These are phyloP conservation scores for Cantharis lateralis DNA, from an alignment of 2,888 invertebrate species.

Conservation along the genomic window DNA sequence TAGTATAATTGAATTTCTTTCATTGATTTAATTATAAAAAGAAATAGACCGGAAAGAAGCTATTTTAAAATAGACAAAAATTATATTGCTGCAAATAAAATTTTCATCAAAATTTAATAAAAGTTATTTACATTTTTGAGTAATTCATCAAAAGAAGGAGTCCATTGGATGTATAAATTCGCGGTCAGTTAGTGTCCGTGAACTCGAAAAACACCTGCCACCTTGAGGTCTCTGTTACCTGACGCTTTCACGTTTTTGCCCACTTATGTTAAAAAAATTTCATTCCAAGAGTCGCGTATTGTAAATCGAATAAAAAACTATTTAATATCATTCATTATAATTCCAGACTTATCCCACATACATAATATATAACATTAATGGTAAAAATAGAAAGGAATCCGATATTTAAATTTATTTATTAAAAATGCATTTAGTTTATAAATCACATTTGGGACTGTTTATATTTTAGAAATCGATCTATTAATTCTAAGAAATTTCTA, in stretches of 20 bases:
- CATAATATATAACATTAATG: neutral
- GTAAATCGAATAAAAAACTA: neutral
- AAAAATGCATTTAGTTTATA: neutral
- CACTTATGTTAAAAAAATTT: neutral
- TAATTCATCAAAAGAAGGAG: neutral
- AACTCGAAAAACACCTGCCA: slow-evolving; percentile 32
- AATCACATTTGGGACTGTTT: neutral
- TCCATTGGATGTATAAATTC: slow-evolving; percentile 28
- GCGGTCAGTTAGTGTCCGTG: slow-evolving; percentile 36
- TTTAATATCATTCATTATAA: neutral
- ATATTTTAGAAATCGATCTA: neutral
- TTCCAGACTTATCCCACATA: neutral
- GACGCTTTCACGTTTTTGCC: slow-evolving; percentile 21
- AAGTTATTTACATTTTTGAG: neutral
- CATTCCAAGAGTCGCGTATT: neutral
- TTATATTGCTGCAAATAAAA: neutral
- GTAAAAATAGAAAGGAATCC: neutral
- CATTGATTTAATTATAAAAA: neutral
- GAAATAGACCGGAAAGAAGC: neutral
- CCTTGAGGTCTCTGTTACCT: slow-evolving; percentile 19
- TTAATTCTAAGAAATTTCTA: neutral
- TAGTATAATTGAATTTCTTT: neutral
- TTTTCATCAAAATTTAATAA: neutral
- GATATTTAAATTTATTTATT: neutral
- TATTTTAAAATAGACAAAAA: neutral